These are phyloP conservation scores for Anastrepha ludens DNA, from an alignment of 1,140 invertebrate species.

Conservation along the genomic window DNA sequence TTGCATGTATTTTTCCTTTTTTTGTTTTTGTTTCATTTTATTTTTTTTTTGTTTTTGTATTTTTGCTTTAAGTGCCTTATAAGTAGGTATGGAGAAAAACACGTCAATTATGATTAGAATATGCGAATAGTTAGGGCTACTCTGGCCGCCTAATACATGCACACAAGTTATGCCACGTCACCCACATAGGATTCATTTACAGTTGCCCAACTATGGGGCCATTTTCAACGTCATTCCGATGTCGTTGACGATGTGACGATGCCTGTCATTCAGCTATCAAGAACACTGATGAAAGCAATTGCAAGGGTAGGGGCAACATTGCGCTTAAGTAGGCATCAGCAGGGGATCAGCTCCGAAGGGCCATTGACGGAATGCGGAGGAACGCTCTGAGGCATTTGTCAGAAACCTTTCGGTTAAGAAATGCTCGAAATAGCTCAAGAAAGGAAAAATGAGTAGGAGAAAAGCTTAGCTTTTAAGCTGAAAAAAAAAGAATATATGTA, in stretches of 20 bases:
- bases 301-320: neutral
- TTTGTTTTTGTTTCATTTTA: neutral
- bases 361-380: neutral
- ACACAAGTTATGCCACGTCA: neutral
- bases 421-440: neutral
- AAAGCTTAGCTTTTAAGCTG: constrained; percentile 31
- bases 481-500: neutral
- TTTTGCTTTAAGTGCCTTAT: neutral
- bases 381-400: neutral
- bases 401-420: neutral
- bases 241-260: constrained; percentile 22
- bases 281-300: neutral
- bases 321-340: constrained; percentile 35
- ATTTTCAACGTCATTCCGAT: constrained; percentile 11
- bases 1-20: neutral
- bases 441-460: neutral
- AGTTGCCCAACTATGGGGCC: neutral
- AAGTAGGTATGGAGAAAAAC: neutral
- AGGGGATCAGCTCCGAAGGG: neutral
- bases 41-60: neutral
- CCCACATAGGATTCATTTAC: neutral
- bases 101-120: constrained; percentile 49
- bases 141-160: neutral
- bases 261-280: constrained; percentile 49
- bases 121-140: constrained; percentile 7